Conservation (phyloP, 53 echinoderm and acorn worm genomes). For the Echinometra lucunter region DNA sequence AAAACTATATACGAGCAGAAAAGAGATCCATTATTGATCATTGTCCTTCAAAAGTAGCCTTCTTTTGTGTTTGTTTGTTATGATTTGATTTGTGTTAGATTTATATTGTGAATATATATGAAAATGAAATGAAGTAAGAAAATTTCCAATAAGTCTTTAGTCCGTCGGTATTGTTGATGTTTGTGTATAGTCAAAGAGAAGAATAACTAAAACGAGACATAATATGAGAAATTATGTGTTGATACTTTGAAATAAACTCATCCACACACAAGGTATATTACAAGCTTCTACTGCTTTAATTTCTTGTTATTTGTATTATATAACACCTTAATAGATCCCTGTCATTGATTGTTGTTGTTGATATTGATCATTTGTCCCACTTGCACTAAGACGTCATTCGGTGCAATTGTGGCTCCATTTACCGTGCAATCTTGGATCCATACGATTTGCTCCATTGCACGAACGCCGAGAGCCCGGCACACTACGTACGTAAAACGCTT, state of each 20-base stretch:
- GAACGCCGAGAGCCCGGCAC: too few relatives aligned
- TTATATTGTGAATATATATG: slow-evolving; percentile 60
- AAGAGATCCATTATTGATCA: background rate
- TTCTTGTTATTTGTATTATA: too few relatives aligned
- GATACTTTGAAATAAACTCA: slow-evolving; percentile 69
- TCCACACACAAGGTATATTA: slow-evolving; percentile 57
- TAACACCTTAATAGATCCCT: too few relatives aligned
- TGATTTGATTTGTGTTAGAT: slow-evolving; percentile 59
- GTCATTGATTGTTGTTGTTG: too few relatives aligned
- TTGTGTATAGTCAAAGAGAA: slow-evolving; percentile 50
- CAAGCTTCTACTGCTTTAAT: background rate
- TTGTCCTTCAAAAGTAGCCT: background rate
- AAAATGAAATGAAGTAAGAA: slow-evolving; percentile 35
- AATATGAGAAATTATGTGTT: slow-evolving; percentile 65
- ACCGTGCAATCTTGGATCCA: too few relatives aligned
- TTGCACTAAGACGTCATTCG: too few relatives aligned
- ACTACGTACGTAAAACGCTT: too few relatives aligned
- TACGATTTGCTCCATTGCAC: too few relatives aligned
- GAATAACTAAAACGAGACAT: slow-evolving; percentile 34
- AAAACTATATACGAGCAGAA: background rate
- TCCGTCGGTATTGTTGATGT: slow-evolving; percentile 4
- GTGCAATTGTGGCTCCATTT: too few relatives aligned
- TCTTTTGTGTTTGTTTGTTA: background rate
- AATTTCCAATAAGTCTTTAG: slow-evolving; percentile 17
- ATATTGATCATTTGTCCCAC: too few relatives aligned